Conservation (phyloP, 2,888 invertebrate genomes). For the Drosophila macrospina region DNA sequence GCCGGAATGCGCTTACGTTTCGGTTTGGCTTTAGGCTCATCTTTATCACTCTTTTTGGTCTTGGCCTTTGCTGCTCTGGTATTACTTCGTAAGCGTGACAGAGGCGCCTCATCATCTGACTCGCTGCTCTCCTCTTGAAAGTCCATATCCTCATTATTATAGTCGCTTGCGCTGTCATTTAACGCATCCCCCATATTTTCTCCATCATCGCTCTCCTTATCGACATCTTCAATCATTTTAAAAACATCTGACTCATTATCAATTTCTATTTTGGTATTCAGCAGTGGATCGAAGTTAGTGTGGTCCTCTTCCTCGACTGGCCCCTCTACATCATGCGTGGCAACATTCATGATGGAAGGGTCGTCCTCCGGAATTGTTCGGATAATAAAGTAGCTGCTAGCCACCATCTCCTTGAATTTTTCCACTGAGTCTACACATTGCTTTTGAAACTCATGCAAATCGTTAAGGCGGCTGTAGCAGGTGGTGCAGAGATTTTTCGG, state of each 20-base stretch:
- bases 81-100: constrained; percentile 52
- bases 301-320: constrained; percentile 72
- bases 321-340: not conserved
- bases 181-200: constrained; percentile 30
- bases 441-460: constrained; percentile 81
- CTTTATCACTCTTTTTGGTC: constrained; percentile 9
- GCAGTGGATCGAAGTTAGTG: constrained; percentile 76
- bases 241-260: constrained; percentile 83
- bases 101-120: constrained; percentile 67
- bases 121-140: constrained; percentile 65
- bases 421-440: constrained; percentile 76
- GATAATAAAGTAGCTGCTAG: constrained; percentile 33
- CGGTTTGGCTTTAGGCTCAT: constrained; percentile 45
- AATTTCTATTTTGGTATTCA: constrained; percentile 79
- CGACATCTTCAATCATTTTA: constrained; percentile 80
- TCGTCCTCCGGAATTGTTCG: not conserved
- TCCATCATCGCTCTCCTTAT: constrained; percentile 68
- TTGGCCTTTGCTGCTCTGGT: constrained; percentile 8
- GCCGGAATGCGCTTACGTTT: constrained; percentile 61
- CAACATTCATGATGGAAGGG: not conserved
- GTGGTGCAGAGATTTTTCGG: constrained; percentile 76
- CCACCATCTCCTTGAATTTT: constrained; percentile 72
- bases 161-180: constrained; percentile 53
- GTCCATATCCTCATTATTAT: constrained; percentile 56
- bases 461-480: constrained; percentile 77